A percentile compares a stretch with the other conserved stretches of the same genome.
Evolutionary conservation across 2,797 vertebrate species (phyloP).

Genomic region (Vespertilio murinus): DNA sequence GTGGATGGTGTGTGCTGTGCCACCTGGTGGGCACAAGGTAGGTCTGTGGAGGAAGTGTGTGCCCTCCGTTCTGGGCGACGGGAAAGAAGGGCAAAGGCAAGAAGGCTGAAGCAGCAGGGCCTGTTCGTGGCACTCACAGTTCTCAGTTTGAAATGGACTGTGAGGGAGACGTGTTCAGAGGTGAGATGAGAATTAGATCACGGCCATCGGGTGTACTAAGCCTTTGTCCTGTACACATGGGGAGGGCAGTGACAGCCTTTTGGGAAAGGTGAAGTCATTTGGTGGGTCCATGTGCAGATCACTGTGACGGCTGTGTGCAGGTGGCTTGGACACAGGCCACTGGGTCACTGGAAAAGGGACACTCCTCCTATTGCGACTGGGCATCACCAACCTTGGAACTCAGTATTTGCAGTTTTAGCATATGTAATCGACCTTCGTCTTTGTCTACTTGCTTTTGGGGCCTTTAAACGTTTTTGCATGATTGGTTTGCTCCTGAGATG

Average conservation of each 20-base stretch:
- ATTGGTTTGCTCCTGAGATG: slow-evolving; percentile 5
- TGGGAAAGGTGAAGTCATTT: neutral
- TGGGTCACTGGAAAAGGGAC: neutral
- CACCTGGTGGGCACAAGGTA: slow-evolving; percentile 32
- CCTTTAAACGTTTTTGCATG: neutral
- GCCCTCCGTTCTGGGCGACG: neutral
- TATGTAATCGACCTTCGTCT: neutral
- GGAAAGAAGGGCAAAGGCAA: neutral
- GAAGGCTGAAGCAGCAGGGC: neutral
- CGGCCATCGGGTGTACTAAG: neutral
- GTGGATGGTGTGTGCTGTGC: neutral
- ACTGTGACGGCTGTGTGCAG: neutral
- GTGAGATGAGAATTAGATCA: neutral
- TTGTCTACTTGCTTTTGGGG: neutral
- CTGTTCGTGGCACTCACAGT: neutral
- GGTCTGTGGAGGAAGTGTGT: neutral
- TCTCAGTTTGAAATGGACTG: neutral
- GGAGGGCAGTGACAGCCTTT: neutral
- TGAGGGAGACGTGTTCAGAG: neutral
- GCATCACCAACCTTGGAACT: neutral
- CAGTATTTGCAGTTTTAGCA: neutral
- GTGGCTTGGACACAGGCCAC: neutral
- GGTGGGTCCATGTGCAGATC: neutral
- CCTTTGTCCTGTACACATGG: neutral
- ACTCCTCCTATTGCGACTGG: neutral